These are phyloP conservation scores for Trichomycterus rosablanca DNA, from an alignment of 2,113 vertebrate genomes.

Conservation along the genomic window DNA sequence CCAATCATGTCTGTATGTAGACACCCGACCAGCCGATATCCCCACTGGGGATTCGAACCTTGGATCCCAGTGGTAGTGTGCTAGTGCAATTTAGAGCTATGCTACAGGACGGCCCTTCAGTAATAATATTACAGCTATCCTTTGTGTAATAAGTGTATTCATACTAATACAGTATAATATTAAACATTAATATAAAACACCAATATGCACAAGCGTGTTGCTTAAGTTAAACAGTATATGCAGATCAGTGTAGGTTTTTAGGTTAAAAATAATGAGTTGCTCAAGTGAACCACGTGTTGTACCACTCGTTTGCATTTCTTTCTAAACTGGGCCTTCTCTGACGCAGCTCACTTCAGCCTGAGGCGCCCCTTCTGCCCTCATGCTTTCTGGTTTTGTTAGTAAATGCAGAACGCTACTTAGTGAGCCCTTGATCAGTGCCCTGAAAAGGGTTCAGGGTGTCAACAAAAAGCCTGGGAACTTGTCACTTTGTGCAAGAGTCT, in stretches of 20 bases:
- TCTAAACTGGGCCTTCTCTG: slow-evolving; percentile 52
- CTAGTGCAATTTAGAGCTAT: too few relatives aligned
- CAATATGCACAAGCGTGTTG: background rate
- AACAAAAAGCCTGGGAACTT: slow-evolving; percentile 67
- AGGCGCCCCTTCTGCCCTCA: slow-evolving; percentile 52
- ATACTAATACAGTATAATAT: too few relatives aligned
- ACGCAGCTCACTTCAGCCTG: slow-evolving; percentile 37
- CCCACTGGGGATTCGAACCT: too few relatives aligned
- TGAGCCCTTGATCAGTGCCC: slow-evolving; percentile 39
- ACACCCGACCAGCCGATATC: too few relatives aligned
- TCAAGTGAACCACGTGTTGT: slow-evolving; percentile 34
- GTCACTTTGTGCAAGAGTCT: slow-evolving; percentile 63
- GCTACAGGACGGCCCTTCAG: too few relatives aligned
- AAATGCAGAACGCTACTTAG: slow-evolving; percentile 44
- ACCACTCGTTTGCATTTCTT: slow-evolving; percentile 43
- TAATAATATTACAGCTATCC: too few relatives aligned
- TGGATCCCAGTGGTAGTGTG: too few relatives aligned
- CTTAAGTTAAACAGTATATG: slow-evolving; percentile 1
- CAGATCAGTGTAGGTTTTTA: background rate
- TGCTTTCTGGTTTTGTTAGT: slow-evolving; percentile 56
- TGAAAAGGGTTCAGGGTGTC: slow-evolving; percentile 55
- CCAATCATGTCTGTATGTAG: too few relatives aligned
- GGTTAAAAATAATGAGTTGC: slow-evolving; percentile 17
- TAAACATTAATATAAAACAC: too few relatives aligned
- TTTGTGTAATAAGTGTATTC: too few relatives aligned